These are phyloP conservation scores for Procambarus clarkii DNA, from an alignment of 1,140 invertebrate species.

Conservation along the genomic window DNA sequence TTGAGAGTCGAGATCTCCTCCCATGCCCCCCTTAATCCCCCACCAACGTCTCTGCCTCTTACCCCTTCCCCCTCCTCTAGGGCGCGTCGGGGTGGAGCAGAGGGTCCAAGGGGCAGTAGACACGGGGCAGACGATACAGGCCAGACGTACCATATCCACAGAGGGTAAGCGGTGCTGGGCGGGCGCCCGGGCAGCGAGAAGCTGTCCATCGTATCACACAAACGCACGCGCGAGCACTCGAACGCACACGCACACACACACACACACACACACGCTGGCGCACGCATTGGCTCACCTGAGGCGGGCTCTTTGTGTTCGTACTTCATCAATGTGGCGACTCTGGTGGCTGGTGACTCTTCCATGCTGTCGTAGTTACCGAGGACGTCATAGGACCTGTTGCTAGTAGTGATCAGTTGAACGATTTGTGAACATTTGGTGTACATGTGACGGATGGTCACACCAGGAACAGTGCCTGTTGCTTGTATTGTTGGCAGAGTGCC, in stretches of 20 bases:
- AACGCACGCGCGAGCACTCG: not conserved
- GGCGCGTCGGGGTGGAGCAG: constrained; percentile 15
- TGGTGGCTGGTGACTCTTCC: not conserved
- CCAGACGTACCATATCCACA: constrained; percentile 33
- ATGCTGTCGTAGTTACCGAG: not conserved
- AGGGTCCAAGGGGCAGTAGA: constrained; percentile 34
- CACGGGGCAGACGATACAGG: constrained; percentile 17
- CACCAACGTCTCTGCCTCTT: not conserved
- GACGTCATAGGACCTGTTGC: too few relatives aligned
- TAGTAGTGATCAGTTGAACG: too few relatives aligned
- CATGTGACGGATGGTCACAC: too few relatives aligned
- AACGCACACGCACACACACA: not conserved
- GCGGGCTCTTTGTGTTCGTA: constrained; percentile 1
- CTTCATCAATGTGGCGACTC: too few relatives aligned
- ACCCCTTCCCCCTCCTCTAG: constrained; percentile 1
- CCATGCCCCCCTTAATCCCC: not conserved
- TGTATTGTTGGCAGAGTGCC: not conserved
- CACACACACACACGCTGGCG: not conserved
- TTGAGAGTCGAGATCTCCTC: not conserved
- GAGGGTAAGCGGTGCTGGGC: constrained; percentile 28
- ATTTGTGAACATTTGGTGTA: not conserved
- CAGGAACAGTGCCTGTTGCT: too few relatives aligned
- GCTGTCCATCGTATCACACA: too few relatives aligned
- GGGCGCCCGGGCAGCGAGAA: not conserved
- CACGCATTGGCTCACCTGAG: not conserved